Evolutionary conservation across 2,113 vertebrate genomes (phyloP).

Genomic region (Rousettus leschenaultii): DNA sequence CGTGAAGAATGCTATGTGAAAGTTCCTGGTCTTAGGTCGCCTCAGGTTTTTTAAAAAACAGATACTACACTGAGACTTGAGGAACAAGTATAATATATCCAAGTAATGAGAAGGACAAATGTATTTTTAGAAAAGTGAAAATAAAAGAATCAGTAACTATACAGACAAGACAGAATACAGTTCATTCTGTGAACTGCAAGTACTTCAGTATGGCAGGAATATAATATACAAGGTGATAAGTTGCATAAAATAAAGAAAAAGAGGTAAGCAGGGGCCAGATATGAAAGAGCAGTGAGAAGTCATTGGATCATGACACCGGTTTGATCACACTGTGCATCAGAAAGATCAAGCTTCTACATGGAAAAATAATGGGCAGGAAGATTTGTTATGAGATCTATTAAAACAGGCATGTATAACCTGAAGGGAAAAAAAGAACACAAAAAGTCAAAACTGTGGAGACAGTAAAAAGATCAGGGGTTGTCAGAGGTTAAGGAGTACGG

Average conservation of each 20-base stretch:
- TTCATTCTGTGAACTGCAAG: background rate
- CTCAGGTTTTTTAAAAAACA: background rate
- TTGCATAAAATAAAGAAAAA: background rate
- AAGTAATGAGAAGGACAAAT: background rate
- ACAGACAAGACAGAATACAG: background rate
- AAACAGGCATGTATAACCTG: background rate
- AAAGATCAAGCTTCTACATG: background rate
- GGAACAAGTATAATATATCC: background rate
- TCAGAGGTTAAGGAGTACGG: background rate
- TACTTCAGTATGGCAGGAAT: background rate
- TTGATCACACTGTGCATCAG: background rate
- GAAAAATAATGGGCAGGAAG: background rate
- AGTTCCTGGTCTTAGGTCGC: background rate
- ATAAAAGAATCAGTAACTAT: background rate
- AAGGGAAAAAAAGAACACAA: background rate
- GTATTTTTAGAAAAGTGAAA: background rate
- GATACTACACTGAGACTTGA: background rate
- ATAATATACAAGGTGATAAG: no score
- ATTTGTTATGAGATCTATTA: background rate
- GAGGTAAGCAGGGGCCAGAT: no score
- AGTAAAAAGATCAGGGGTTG: background rate
- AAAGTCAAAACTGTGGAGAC: background rate
- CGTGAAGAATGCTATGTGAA: background rate
- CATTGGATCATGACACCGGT: background rate
- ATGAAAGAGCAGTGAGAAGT: background rate